These are phyloP conservation scores for Liolophura sinensis DNA, from an alignment of 1,140 invertebrate species.

Conservation along the genomic window DNA sequence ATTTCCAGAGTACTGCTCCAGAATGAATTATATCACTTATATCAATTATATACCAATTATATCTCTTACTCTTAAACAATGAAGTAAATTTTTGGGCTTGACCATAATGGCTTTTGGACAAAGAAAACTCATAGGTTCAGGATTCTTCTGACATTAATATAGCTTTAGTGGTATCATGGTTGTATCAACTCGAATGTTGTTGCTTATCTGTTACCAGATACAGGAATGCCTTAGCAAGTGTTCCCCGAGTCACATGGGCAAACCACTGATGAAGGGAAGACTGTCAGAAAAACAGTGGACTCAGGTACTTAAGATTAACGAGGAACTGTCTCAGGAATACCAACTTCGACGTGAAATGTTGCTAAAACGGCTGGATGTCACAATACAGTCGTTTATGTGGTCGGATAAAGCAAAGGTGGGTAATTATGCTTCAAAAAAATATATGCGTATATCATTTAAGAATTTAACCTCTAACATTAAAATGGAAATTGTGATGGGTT, in stretches of 20 bases:
- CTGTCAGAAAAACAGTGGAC: slow-evolving; percentile 84
- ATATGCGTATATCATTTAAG: neutral
- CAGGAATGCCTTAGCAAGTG: slow-evolving; percentile 71
- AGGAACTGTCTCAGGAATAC: slow-evolving; percentile 80
- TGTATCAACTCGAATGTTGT: too few relatives aligned
- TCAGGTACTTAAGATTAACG: slow-evolving; percentile 69
- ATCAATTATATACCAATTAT: too few relatives aligned
- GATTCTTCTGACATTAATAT: too few relatives aligned
- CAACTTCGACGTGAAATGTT: slow-evolving; percentile 82
- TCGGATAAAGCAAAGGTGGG: slow-evolving; percentile 70
- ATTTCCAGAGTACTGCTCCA: too few relatives aligned
- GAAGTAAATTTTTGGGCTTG: too few relatives aligned
- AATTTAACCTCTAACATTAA: neutral
- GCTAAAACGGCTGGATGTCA: slow-evolving; percentile 88
- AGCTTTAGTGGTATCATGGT: too few relatives aligned
- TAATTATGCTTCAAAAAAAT: neutral
- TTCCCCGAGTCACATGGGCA: slow-evolving; percentile 68
- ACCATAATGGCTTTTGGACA: too few relatives aligned
- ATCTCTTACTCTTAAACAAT: too few relatives aligned
- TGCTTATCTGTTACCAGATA: slow-evolving; percentile 56
- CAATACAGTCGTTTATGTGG: slow-evolving; percentile 92
- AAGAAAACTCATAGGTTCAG: too few relatives aligned
- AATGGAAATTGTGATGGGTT: neutral
- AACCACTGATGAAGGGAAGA: slow-evolving; percentile 76
- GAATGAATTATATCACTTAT: too few relatives aligned